phyloP scores from a whole-genome alignment of 1,140 invertebrate genomes.

The Monochamus saltuarius region DNA sequence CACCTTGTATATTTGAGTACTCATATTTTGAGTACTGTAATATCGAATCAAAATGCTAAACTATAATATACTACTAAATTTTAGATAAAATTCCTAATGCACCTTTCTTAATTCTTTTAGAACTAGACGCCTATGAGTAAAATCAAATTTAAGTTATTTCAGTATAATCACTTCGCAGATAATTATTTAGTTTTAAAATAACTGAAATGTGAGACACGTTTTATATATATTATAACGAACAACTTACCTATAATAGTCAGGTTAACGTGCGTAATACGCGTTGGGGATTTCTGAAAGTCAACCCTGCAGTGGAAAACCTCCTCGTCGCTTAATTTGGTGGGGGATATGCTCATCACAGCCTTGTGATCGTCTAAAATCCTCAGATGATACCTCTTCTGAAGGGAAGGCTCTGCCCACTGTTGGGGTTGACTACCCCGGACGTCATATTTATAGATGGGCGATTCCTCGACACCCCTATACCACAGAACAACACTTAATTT shows the following conservation, averaged over 20 bases:
- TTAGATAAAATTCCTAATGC: too few species aligned
- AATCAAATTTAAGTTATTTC: too few species aligned
- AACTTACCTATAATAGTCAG: conserved; percentile 73
- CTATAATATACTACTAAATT: too few species aligned
- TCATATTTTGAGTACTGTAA: too few species aligned
- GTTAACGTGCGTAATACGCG: conserved; percentile 70
- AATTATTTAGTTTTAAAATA: too few species aligned
- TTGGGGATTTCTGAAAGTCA: conserved; percentile 71
- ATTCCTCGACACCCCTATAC: conserved; percentile 42
- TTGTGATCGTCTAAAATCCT: conserved; percentile 56
- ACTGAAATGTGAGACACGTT: too few species aligned
- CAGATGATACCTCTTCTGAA: conserved; percentile 53
- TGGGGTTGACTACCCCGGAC: conserved; percentile 35
- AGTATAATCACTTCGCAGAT: too few species aligned
- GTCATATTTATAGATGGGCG: conserved; percentile 48
- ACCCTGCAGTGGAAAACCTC: conserved; percentile 73
- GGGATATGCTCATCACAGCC: conserved; percentile 56
- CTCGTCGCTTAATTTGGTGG: conserved; percentile 60
- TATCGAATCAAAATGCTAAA: too few species aligned
- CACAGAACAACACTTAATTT: conserved; percentile 54
- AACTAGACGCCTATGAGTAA: too few species aligned
- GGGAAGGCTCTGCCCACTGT: conserved; percentile 53
- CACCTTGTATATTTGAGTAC: too few species aligned
- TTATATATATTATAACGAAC: conserved; percentile 11
- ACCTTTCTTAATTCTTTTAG: too few species aligned